Conservation (phyloP, 2,113 vertebrate genomes). For the Lota lota region DNA sequence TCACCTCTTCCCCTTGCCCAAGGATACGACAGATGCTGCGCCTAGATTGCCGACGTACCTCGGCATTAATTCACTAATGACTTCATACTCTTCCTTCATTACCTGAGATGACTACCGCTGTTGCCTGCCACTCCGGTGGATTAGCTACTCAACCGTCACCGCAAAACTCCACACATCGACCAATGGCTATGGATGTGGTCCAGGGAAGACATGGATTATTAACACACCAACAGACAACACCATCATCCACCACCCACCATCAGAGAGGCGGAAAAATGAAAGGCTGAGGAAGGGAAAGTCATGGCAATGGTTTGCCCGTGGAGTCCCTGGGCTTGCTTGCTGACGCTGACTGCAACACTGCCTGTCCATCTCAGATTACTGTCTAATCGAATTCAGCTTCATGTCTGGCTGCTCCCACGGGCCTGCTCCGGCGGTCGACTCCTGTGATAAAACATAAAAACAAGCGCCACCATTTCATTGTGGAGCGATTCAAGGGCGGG, state of each 20-base stretch:
- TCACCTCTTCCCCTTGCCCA: too few species aligned
- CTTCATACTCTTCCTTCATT: too few species aligned
- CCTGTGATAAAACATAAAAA: conserved; percentile 73
- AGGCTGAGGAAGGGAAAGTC: conserved; percentile 27
- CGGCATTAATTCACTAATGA: too few species aligned
- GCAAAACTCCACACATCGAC: not conserved
- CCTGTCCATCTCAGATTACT: conserved; percentile 66
- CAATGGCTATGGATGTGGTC: not conserved
- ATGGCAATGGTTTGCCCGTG: conserved; percentile 48
- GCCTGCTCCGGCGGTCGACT: conserved; percentile 55
- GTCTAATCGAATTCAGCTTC: conserved; percentile 67
- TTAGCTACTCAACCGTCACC: not conserved
- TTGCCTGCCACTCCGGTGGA: conserved; percentile 9
- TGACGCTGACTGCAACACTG: conserved; percentile 40
- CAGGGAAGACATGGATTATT: not conserved
- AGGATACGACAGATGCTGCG: too few species aligned
- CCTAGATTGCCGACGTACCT: too few species aligned
- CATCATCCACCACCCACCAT: not conserved
- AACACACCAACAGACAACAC: not conserved
- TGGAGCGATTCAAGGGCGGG: conserved; percentile 41
- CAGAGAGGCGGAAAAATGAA: not conserved
- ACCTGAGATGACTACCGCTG: not conserved
- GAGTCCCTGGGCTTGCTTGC: conserved; percentile 40
- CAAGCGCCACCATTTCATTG: conserved; percentile 69
- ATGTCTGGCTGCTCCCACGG: conserved; percentile 66